phyloP scores from a whole-genome alignment of 2,113 vertebrate genomes.

The Isichthys henryi region DNA sequence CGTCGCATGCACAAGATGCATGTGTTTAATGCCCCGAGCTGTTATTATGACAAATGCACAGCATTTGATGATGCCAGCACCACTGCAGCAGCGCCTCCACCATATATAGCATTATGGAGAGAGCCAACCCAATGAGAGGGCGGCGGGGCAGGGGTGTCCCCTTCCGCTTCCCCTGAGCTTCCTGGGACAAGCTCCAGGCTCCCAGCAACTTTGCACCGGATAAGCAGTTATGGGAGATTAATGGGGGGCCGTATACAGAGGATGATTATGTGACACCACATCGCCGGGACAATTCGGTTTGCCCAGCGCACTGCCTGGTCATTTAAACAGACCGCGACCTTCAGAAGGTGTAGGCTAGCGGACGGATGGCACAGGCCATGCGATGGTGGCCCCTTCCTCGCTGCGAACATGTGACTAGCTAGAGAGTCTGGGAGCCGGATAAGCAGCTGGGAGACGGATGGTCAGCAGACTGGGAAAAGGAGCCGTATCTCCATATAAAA shows the following conservation, averaged over 20 bases:
- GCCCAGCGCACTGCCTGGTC: not conserved
- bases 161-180: not conserved
- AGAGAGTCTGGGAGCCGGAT: not conserved
- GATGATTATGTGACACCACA: constrained; percentile 21
- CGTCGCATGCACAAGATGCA: not conserved
- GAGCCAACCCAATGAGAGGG: not conserved
- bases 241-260: not conserved
- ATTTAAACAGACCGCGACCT: not conserved
- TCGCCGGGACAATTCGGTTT: not conserved
- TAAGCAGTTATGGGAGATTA: not conserved
- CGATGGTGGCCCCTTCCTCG: not conserved
- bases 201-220: not conserved
- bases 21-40: not conserved
- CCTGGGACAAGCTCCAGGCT: not conserved
- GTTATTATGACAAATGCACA: not conserved
- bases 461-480: not conserved
- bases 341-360: not conserved
- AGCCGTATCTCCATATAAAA: not conserved
- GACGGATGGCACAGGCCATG: not conserved
- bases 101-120: not conserved
- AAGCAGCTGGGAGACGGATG: not conserved
- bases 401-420: not conserved
- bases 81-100: not conserved
- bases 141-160: not conserved
- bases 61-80: not conserved